Evolutionary conservation across 1,140 invertebrate species (phyloP).

Genomic region (Hyposmocoma kahamanoa): DNA sequence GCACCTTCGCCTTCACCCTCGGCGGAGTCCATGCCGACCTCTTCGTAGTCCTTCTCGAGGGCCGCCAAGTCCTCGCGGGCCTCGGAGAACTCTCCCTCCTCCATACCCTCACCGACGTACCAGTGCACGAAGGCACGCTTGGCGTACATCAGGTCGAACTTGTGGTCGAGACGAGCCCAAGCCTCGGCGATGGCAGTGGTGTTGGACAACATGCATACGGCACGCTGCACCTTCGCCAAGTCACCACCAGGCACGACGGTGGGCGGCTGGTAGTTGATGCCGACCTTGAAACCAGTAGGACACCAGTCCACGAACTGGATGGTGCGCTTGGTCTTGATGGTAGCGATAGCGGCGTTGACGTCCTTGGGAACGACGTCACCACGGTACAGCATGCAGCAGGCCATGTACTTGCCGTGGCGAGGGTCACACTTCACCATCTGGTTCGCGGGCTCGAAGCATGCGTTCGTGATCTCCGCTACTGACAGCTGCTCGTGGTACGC

Average conservation of each 20-base stretch:
- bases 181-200: conserved; percentile 88
- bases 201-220: conserved; percentile 86
- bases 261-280: conserved; percentile 87
- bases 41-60: conserved; percentile 91
- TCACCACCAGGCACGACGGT: conserved; percentile 89
- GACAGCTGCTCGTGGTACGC: conserved; percentile 89
- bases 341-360: conserved; percentile 88
- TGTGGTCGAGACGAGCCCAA: conserved; percentile 86
- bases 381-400: conserved; percentile 87
- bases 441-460: conserved; percentile 92
- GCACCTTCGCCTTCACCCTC: conserved; percentile 83
- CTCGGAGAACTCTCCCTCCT: conserved; percentile 90
- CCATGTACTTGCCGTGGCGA: conserved; percentile 93
- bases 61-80: conserved; percentile 91
- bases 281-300: conserved; percentile 90
- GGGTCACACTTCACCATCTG: conserved; percentile 97
- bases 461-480: conserved; percentile 91
- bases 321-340: conserved; percentile 88
- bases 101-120: conserved; percentile 92
- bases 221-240: conserved; percentile 83
- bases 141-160: conserved; percentile 91
- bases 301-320: conserved; percentile 95
- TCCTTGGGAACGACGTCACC: conserved; percentile 87
- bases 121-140: conserved; percentile 91
- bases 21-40: conserved; percentile 85